Conservation (phyloP, 1,140 invertebrate genomes). For the Scaptomyza graminum region DNA sequence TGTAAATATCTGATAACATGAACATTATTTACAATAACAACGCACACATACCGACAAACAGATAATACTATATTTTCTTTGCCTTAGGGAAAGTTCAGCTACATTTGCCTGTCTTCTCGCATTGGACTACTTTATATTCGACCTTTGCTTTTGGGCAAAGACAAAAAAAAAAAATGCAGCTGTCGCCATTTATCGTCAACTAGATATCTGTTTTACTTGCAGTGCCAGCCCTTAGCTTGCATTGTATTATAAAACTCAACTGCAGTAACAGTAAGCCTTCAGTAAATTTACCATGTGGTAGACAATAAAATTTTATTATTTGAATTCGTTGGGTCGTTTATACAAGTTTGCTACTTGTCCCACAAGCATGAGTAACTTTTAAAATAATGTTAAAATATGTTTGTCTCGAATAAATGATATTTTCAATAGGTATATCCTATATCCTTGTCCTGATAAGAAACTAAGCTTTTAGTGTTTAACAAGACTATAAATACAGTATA, state of each 20-base stretch:
- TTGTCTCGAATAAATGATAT: no score
- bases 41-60: slow-evolving; percentile 1
- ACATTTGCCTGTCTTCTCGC: neutral
- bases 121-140: slow-evolving; percentile 15
- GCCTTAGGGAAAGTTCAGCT: neutral
- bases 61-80: neutral
- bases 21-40: slow-evolving; percentile 12
- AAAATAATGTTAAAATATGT: no score
- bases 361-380: neutral
- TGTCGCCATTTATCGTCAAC: slow-evolving; percentile 18
- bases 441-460: no score
- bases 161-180: slow-evolving; percentile 12
- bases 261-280: neutral
- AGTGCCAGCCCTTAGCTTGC: neutral
- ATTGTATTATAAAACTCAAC: slow-evolving; percentile 6
- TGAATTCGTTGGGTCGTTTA: neutral
- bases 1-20: slow-evolving; percentile 32
- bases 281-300: slow-evolving; percentile 8
- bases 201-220: slow-evolving; percentile 4
- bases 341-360: neutral
- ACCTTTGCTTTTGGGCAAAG: neutral
- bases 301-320: slow-evolving; percentile 6
- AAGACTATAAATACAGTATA: neutral
- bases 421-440: no score
- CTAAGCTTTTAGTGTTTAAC: neutral